Conservation (phyloP, 2,113 vertebrate species). For the Rynchops niger region DNA sequence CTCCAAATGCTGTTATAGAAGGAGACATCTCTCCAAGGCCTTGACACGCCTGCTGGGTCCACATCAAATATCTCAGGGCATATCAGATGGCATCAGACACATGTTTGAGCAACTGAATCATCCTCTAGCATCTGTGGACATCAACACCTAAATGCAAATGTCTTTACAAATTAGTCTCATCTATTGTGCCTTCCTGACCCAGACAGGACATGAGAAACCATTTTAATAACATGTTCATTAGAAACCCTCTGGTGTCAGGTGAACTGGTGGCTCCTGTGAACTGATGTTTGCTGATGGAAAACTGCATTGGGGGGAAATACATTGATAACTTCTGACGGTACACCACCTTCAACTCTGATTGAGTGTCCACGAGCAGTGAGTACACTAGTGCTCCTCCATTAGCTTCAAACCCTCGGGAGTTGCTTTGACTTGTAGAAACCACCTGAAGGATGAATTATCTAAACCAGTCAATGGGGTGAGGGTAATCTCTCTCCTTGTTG, state of each 20-base stretch:
- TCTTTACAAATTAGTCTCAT: background rate
- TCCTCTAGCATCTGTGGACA: background rate
- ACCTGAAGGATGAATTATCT: background rate
- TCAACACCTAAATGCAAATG: background rate
- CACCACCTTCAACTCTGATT: background rate
- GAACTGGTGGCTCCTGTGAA: background rate
- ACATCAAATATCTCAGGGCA: background rate
- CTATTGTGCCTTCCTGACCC: background rate
- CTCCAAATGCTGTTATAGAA: background rate
- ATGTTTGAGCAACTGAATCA: background rate
- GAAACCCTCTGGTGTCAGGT: background rate
- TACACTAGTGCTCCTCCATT: background rate
- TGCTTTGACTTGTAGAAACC: background rate
- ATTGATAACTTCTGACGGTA: background rate
- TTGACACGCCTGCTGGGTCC: background rate
- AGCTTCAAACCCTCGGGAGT: background rate
- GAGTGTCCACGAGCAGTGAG: background rate
- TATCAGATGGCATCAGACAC: background rate
- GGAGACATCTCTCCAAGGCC: background rate
- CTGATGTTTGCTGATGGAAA: background rate
- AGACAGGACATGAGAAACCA: background rate
- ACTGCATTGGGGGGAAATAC: background rate
- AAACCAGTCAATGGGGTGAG: background rate
- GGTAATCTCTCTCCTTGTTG: background rate
- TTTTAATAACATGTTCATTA: background rate